Evolutionary conservation across 2,888 invertebrate species (phyloP).

Genomic region (Tenthredo livida): DNA sequence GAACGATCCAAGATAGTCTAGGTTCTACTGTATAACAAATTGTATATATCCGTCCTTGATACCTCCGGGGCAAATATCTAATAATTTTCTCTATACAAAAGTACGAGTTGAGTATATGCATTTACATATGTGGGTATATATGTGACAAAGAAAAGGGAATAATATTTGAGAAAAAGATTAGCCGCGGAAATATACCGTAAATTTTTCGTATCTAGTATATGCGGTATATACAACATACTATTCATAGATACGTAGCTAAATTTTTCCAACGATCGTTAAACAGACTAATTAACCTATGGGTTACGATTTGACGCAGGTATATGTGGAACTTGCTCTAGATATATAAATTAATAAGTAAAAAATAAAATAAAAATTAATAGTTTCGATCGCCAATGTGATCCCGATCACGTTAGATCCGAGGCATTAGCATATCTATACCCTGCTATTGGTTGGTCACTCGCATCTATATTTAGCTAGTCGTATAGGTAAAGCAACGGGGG

Average conservation of each 20-base stretch:
- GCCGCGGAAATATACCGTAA: background rate
- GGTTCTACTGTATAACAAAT: background rate
- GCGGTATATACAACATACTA: background rate
- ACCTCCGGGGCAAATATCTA: background rate
- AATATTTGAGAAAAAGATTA: background rate
- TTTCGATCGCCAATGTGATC: no score
- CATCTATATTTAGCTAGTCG: background rate
- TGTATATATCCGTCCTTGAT: constrained; percentile 2
- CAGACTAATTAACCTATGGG: background rate
- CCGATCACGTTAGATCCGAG: background rate
- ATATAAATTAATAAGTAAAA: no score
- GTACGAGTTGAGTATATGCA: background rate
- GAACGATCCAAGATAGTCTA: background rate
- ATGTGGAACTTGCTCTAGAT: no score
- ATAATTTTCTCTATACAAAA: background rate
- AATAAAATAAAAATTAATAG: no score
- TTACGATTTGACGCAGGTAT: background rate
- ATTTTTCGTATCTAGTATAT: background rate
- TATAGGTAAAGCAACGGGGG: background rate
- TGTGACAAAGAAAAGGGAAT: background rate
- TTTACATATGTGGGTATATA: background rate
- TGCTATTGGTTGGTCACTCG: background rate
- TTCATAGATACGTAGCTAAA: background rate
- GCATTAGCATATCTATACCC: background rate
- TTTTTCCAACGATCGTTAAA: background rate